Percentiles rank a stretch among this genome's conserved stretches.
phyloP scores from a whole-genome alignment of 2,888 invertebrate genomes.

The Coenonympha glycerion region DNA sequence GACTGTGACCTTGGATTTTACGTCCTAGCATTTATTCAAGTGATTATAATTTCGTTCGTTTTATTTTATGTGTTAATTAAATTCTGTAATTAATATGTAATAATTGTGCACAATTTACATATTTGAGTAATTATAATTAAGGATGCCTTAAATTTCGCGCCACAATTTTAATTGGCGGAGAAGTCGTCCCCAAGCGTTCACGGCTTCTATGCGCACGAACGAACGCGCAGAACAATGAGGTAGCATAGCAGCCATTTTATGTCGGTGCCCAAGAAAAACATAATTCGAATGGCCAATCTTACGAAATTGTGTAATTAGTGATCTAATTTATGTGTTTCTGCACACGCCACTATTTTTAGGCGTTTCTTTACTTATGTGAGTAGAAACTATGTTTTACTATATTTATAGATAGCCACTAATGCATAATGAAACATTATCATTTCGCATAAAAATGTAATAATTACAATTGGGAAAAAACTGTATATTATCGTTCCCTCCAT shows the following conservation, averaged over 20 bases:
- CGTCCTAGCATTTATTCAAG: constrained; percentile 45
- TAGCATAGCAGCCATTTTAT: constrained; percentile 78
- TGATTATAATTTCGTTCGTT: constrained; percentile 50
- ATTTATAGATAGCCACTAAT: constrained; percentile 49
- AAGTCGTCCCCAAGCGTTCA: constrained; percentile 76
- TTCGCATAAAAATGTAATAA: constrained; percentile 37
- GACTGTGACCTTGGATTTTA: constrained; percentile 46
- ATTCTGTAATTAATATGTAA: constrained; percentile 47
- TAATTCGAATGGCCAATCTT: constrained; percentile 77
- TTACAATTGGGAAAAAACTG: constrained; percentile 47
- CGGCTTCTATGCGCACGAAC: constrained; percentile 77
- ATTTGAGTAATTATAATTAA: constrained; percentile 40
- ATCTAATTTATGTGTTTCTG: constrained; percentile 74
- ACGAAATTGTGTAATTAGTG: constrained; percentile 76
- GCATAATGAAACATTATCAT: constrained; percentile 56
- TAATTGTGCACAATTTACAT: constrained; percentile 34
- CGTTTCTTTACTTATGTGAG: constrained; percentile 70
- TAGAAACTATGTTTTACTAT: constrained; percentile 64
- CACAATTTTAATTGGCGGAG: constrained; percentile 76
- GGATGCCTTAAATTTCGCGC: constrained; percentile 74
- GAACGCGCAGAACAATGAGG: constrained; percentile 77
- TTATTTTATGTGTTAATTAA: constrained; percentile 49
- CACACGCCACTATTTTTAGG: constrained; percentile 67
- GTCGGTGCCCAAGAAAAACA: constrained; percentile 76
- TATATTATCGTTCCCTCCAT: constrained; percentile 51